A percentile compares a stretch with the other conserved stretches of the same genome.
Conservation (phyloP, 2,888 invertebrate genomes). For the Troides helena region DNA sequence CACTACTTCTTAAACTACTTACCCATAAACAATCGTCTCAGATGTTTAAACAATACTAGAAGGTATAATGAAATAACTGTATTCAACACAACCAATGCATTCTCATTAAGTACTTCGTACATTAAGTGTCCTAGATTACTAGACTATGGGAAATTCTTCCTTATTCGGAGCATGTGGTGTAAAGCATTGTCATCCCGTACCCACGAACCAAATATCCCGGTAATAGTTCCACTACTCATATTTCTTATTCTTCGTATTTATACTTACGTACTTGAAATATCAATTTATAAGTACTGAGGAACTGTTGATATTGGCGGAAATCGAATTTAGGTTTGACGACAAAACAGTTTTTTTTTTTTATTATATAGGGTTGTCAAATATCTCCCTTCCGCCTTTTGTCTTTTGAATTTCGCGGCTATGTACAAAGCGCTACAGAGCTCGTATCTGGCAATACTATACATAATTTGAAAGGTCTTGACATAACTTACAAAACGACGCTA, state of each 20-base stretch:
- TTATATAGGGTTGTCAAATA: too few relatives aligned
- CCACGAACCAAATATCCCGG: slow-evolving; percentile 41
- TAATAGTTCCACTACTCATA: slow-evolving; percentile 29
- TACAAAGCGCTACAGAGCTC: too few relatives aligned
- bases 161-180: slow-evolving; percentile 9
- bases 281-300: background rate
- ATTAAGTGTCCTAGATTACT: slow-evolving; percentile 40
- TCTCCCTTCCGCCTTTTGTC: too few relatives aligned
- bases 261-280: background rate
- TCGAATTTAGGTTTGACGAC: too few relatives aligned
- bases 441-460: too few relatives aligned
- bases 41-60: slow-evolving; percentile 28
- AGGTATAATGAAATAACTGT: slow-evolving; percentile 28
- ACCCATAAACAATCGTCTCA: slow-evolving; percentile 11
- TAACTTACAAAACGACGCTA: too few relatives aligned
- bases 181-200: slow-evolving; percentile 34
- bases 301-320: too few relatives aligned
- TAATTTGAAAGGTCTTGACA: too few relatives aligned
- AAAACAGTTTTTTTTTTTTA: too few relatives aligned
- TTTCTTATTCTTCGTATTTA: too few relatives aligned
- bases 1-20: background rate
- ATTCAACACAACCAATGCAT: slow-evolving; percentile 31
- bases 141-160: slow-evolving; percentile 23
- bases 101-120: slow-evolving; percentile 47
- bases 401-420: too few relatives aligned